These are phyloP conservation scores for Eutrigla gurnardus DNA, from an alignment of 2,797 vertebrate genomes.

Conservation along the genomic window DNA sequence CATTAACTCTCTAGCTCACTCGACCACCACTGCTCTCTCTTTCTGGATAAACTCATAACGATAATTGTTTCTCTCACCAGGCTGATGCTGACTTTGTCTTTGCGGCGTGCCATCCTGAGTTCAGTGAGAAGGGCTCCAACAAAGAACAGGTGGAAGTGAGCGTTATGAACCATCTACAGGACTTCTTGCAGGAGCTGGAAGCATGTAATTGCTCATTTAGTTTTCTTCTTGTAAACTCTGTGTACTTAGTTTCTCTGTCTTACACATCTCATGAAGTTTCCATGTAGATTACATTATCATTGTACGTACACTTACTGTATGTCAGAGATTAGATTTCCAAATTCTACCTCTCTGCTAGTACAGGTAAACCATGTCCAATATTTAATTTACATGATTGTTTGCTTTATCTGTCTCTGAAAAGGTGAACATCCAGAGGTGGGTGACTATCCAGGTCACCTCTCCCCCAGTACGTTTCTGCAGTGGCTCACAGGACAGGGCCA, in stretches of 20 bases:
- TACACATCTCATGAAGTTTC: constrained; percentile 2
- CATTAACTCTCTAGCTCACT: too few species aligned
- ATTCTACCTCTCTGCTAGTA: constrained; percentile 22
- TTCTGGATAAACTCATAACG: background rate
- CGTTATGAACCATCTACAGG: background rate
- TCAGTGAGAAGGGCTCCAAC: background rate
- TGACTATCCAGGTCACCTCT: background rate
- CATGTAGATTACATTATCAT: background rate
- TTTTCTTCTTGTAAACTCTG: too few species aligned
- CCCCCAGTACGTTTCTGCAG: background rate
- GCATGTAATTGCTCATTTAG: background rate
- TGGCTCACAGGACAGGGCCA: constrained; percentile 20
- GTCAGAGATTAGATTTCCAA: constrained; percentile 2
- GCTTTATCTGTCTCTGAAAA: constrained; percentile 27
- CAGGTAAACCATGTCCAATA: constrained; percentile 19
- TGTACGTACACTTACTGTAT: background rate
- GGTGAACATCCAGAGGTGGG: constrained; percentile 26
- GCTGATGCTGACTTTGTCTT: background rate
- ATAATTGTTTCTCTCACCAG: constrained; percentile 3
- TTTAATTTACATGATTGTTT: constrained; percentile 20
- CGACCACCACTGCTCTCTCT: too few species aligned
- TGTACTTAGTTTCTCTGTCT: background rate
- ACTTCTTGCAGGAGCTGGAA: constrained; percentile 1
- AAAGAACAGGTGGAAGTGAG: background rate
- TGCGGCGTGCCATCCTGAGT: background rate